These are phyloP conservation scores for Scaptodrosophila latifasciaeformis DNA, from an alignment of 2,888 invertebrate genomes.

Conservation along the genomic window DNA sequence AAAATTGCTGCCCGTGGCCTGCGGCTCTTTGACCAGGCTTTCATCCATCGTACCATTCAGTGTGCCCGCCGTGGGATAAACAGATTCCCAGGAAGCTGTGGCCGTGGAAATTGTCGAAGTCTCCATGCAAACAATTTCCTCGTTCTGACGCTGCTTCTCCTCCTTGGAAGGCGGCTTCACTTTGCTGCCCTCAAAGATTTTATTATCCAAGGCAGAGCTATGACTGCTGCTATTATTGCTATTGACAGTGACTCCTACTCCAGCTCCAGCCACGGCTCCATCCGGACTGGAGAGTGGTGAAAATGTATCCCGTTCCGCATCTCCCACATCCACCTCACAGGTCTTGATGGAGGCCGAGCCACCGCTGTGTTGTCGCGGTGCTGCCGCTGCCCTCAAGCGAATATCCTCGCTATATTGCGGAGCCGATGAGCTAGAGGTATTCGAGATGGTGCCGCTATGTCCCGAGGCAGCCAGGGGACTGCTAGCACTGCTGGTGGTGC, in stretches of 20 bases:
- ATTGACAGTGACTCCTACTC: slow-evolving; percentile 19
- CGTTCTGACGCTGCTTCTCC: slow-evolving; percentile 80
- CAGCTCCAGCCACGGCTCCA: slow-evolving; percentile 38
- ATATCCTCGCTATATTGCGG: slow-evolving; percentile 69
- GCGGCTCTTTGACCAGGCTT: too few species aligned
- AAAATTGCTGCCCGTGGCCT: too few species aligned
- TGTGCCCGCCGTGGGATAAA: slow-evolving; percentile 74
- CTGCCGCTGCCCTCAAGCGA: slow-evolving; percentile 25
- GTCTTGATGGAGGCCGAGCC: slow-evolving; percentile 70
- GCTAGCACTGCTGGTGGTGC: slow-evolving; percentile 35
- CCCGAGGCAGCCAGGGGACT: slow-evolving; percentile 39
- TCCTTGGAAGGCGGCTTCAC: slow-evolving; percentile 75
- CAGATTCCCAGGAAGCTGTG: slow-evolving; percentile 81
- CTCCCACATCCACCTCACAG: slow-evolving; percentile 72
- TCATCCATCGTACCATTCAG: slow-evolving; percentile 50
- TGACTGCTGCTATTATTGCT: slow-evolving; percentile 34
- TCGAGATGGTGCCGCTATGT: slow-evolving; percentile 24
- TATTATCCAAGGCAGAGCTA: slow-evolving; percentile 52
- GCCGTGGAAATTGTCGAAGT: slow-evolving; percentile 81
- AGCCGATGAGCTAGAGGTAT: slow-evolving; percentile 58
- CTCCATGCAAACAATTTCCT: slow-evolving; percentile 79
- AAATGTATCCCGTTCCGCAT: slow-evolving; percentile 74
- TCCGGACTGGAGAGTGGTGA: slow-evolving; percentile 71
- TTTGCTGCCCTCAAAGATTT: slow-evolving; percentile 47
- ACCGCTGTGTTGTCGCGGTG: slow-evolving; percentile 48